phyloP scores from a whole-genome alignment of 1,140 invertebrate genomes.

The Galleria mellonella region DNA sequence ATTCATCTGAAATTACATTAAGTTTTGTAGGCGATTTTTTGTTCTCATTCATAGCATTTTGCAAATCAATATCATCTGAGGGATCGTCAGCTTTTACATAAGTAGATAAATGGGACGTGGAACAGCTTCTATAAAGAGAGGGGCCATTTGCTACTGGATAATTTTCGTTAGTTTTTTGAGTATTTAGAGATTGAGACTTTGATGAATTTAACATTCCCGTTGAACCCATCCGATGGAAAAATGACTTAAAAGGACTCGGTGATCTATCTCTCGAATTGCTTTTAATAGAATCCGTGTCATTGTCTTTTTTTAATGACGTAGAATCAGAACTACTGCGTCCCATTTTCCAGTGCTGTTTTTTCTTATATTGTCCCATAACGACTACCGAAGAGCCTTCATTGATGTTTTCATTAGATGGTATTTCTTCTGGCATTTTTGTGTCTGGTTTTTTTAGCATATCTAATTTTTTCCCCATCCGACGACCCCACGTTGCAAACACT shows the following conservation, averaged over 20 bases:
- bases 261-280: conserved; percentile 72
- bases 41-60: conserved; percentile 64
- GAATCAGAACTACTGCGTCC: conserved; percentile 69
- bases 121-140: conserved; percentile 82
- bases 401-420: conserved; percentile 27
- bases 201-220: conserved; percentile 83
- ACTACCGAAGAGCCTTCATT: conserved; percentile 37
- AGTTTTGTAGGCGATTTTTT: conserved; percentile 47
- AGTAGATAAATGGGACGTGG: conserved; percentile 83
- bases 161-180: conserved; percentile 53
- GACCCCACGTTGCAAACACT: conserved; percentile 87
- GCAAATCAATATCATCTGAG: conserved; percentile 83
- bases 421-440: conserved; percentile 73
- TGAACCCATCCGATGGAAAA: conserved; percentile 84
- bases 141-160: conserved; percentile 69
- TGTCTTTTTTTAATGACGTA: conserved; percentile 57
- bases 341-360: conserved; percentile 72
- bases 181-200: conserved; percentile 69
- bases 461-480: conserved; percentile 85
- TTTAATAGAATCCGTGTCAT: conserved; percentile 60
- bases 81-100: conserved; percentile 87
- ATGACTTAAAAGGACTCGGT: conserved; percentile 81
- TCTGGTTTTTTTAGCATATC: conserved; percentile 83
- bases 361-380: conserved; percentile 59
- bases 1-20: conserved; percentile 44